Evolutionary conservation across 1,140 invertebrate genomes (phyloP), one percentile per base, ranked within the genome.

Genomic region (Formica selysi): DNA sequence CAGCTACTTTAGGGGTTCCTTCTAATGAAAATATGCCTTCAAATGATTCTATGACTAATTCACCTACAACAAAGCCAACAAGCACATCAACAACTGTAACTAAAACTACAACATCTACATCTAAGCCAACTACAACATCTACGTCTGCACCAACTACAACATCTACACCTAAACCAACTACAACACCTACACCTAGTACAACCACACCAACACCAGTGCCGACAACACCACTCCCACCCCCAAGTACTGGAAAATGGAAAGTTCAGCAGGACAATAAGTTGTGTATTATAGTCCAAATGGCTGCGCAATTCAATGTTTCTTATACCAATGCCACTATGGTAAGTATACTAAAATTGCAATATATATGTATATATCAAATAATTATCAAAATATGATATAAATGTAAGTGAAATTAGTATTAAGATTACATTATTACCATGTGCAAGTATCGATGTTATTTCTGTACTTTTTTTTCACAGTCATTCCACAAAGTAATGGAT

Each of bases 241-340:
- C 93, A 8, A 93, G 93, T 48, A 38, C 74, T 36, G 96, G 96
- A 36, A 95, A 92, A 83, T 97, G 97, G 97, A 67, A 86, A 1
- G 86, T 95, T 4, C 93, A 91, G 84, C 95, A 91, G 85, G 93
- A 92, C 0, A 93, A 95, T 62, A 61, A 87, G 5, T 93, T 90
- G 8, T 97, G 97, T 90, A 95, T 97, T 59, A 91, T 97, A 19
- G 91, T 96, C 2, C 93, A 96, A 92, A 96, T 97, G 96, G 96
- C 96, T 5, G 95, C 95, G 13, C 96, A 96, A 78, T 91, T 97
- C 16, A 96, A 96, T 89, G 93, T 97, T 51, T 96, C 95, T 7
- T 96, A 97, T 88, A 87, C 90, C 26, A 95, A 93, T 44, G 92
- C 91, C 78, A 93, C 93, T 16, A 76, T 64, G 80, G 90, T 93